These are phyloP conservation scores for Microcaecilia unicolor DNA, from an alignment of 2,797 vertebrate species.

Conservation along the genomic window DNA sequence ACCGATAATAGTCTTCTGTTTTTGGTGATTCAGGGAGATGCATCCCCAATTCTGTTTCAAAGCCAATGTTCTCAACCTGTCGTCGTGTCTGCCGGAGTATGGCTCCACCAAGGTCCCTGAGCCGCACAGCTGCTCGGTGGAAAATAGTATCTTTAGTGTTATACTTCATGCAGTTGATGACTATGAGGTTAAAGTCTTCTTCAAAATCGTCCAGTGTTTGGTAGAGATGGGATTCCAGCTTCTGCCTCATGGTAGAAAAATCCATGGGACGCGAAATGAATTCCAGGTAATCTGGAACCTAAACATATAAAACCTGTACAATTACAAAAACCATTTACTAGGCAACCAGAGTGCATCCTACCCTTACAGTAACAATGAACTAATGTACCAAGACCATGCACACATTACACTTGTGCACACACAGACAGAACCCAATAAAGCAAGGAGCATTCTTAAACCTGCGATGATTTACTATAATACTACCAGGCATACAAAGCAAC, in stretches of 20 bases:
- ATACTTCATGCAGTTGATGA: constrained; percentile 96
- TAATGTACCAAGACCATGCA: too few relatives aligned
- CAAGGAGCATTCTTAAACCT: too few relatives aligned
- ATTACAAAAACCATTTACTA: constrained; percentile 72
- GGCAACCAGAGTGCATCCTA: constrained; percentile 52
- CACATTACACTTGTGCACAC: too few relatives aligned
- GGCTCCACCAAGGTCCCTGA: constrained; percentile 84
- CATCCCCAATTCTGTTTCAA: constrained; percentile 80
- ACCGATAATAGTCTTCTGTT: constrained; percentile 78
- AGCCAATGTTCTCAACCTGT: constrained; percentile 83
- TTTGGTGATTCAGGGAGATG: constrained; percentile 81
- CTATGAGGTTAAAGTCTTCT: constrained; percentile 93
- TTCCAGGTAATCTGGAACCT: constrained; percentile 98
- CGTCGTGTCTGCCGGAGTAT: constrained; percentile 82
- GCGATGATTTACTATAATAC: too few relatives aligned
- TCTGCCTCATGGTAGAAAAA: constrained; percentile 90
- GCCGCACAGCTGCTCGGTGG: constrained; percentile 84
- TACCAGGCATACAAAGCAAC: too few relatives aligned
- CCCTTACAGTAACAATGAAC: constrained; percentile 33
- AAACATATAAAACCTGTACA: constrained; percentile 73
- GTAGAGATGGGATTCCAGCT: constrained; percentile 90
- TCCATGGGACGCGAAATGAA: constrained; percentile 97
- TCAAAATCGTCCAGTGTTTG: constrained; percentile 82
- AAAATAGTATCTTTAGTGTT: constrained; percentile 97
- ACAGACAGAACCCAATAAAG: too few relatives aligned